A percentile compares a stretch with the other conserved stretches of the same genome.
phyloP scores from a whole-genome alignment of 2,888 invertebrate species.

The Ptilodon capucinus region DNA sequence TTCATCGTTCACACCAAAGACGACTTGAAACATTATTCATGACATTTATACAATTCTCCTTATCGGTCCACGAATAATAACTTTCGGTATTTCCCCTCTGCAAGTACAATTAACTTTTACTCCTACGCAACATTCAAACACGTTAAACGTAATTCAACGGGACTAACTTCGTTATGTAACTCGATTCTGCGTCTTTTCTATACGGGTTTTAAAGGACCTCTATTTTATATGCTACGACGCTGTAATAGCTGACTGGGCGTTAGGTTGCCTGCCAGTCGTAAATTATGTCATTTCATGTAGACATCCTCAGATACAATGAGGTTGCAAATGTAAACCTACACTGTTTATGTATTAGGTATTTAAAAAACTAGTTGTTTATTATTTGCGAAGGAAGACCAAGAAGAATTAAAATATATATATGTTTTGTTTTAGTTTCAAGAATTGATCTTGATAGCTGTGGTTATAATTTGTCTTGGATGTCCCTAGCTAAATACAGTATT shows the following conservation, averaged over 20 bases:
- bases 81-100: neutral
- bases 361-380: neutral
- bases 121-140: neutral
- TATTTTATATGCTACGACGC: slow-evolving; percentile 8
- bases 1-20: too few relatives aligned
- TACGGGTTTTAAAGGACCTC: neutral
- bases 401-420: neutral
- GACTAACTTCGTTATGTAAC: neutral
- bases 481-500: too few relatives aligned
- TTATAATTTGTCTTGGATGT: too few relatives aligned
- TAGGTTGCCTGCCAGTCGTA: slow-evolving; percentile 8
- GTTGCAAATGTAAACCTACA: neutral
- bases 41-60: too few relatives aligned
- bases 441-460: too few relatives aligned
- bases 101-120: neutral
- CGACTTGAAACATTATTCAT: too few relatives aligned
- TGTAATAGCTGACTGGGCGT: slow-evolving; percentile 11
- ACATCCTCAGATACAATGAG: neutral
- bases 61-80: neutral
- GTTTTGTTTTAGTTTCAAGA: neutral
- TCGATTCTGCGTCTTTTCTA: neutral
- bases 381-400: neutral
- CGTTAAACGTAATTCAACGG: neutral
- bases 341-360: neutral
- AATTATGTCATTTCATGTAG: slow-evolving; percentile 11